Conservation (phyloP, 2,888 invertebrate species). For the Perizoma flavofasciatum region DNA sequence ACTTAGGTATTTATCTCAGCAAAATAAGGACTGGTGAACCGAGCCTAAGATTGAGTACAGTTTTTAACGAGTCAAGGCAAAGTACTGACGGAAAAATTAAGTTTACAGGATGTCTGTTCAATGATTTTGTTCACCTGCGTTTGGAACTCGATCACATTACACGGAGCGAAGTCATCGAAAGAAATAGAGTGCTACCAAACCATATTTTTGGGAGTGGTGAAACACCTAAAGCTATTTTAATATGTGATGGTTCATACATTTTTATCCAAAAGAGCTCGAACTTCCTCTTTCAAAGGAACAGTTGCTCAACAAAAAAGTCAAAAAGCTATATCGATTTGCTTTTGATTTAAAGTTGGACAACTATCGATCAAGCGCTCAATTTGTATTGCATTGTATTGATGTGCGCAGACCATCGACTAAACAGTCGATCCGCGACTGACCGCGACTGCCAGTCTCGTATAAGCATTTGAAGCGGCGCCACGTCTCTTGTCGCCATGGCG, state of each 20-base stretch:
- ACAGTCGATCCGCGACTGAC: too few relatives aligned
- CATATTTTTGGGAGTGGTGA: neutral
- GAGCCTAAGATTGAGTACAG: neutral
- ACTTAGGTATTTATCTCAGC: neutral
- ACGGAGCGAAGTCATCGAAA: neutral
- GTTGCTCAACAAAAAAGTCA: too few relatives aligned
- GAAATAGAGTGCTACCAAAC: neutral
- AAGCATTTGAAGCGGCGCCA: too few relatives aligned
- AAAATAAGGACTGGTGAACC: neutral
- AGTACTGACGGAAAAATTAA: neutral
- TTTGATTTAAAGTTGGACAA: too few relatives aligned
- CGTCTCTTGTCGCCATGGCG: too few relatives aligned
- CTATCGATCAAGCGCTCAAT: too few relatives aligned
- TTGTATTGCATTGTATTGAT: slow-evolving; percentile 22
- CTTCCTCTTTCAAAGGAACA: neutral
- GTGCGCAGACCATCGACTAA: slow-evolving; percentile 24
- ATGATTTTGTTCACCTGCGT: neutral
- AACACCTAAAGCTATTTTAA: neutral
- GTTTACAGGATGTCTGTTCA: neutral
- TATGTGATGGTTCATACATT: neutral
- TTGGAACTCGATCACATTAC: neutral
- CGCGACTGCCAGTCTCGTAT: too few relatives aligned
- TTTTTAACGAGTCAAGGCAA: neutral
- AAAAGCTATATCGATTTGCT: too few relatives aligned
- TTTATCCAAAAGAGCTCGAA: neutral